A percentile compares a stretch with the other conserved stretches of the same genome.
These are phyloP conservation scores for Progne subis DNA, from an alignment of 2,113 vertebrate genomes.

Conservation along the genomic window DNA sequence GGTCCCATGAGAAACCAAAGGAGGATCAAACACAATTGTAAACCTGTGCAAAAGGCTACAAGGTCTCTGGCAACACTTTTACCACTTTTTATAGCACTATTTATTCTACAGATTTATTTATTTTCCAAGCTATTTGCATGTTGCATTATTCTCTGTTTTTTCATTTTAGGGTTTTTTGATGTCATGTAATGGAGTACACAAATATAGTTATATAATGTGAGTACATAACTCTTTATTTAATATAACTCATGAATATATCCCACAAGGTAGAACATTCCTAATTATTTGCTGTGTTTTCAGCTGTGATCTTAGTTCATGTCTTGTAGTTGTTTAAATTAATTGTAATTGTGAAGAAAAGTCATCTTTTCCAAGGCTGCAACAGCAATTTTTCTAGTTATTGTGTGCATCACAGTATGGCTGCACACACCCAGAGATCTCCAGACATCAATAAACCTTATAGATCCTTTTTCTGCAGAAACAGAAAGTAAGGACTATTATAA, in stretches of 20 bases:
- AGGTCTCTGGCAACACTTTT: neutral
- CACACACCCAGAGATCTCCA: neutral
- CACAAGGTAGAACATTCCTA: neutral
- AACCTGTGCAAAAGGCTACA: neutral
- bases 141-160: neutral
- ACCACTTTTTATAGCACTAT: neutral
- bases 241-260: neutral
- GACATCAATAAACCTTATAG: neutral
- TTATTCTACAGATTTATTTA: neutral
- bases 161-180: neutral
- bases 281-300: neutral
- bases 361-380: neutral
- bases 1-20: neutral
- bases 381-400: neutral
- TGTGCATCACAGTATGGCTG: neutral
- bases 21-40: slow-evolving; percentile 10
- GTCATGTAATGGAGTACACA: neutral
- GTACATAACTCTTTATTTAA: neutral
- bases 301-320: neutral
- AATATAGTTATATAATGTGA: neutral
- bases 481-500: neutral
- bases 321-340: neutral
- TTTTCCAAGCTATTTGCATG: neutral
- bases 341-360: neutral
- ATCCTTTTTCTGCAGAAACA: neutral